A percentile compares a stretch with the other conserved stretches of the same genome.
Evolutionary conservation across 2,888 invertebrate species (phyloP).

Genomic region (Dicycla oo): DNA sequence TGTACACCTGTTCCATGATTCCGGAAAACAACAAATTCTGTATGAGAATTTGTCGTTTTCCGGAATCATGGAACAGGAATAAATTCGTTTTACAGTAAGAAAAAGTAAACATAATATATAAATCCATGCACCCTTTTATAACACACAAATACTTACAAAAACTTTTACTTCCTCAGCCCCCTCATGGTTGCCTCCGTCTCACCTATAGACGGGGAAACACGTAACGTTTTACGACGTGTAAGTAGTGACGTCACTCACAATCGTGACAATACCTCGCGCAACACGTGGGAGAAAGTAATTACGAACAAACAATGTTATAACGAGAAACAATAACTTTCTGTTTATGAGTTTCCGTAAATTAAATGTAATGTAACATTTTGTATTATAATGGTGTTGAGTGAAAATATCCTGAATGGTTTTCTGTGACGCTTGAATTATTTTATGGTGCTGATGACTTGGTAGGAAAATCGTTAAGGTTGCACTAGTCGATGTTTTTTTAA

Average conservation of each 20-base stretch:
- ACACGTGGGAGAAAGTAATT: conserved; percentile 35
- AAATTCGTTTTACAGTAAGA: background rate
- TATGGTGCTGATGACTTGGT: conserved; percentile 13
- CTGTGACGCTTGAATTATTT: conserved; percentile 5
- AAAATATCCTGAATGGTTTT: conserved; percentile 18
- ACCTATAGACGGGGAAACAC: conserved; percentile 7
- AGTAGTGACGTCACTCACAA: conserved; percentile 30
- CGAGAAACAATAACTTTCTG: conserved; percentile 45
- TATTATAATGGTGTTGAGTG: background rate
- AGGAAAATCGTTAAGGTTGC: background rate
- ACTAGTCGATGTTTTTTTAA: no score
- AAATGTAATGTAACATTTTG: conserved; percentile 22
- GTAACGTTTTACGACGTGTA: conserved; percentile 22
- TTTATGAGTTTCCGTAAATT: conserved; percentile 38
- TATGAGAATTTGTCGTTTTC: no score
- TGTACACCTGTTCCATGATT: background rate
- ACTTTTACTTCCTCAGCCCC: background rate
- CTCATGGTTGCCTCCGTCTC: background rate
- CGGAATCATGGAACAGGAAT: no score
- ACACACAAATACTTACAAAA: conserved; percentile 2
- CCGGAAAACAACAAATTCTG: background rate
- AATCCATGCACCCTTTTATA: conserved; percentile 16
- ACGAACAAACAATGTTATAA: conserved; percentile 34
- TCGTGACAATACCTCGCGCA: conserved; percentile 26
- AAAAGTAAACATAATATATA: background rate